A percentile compares a stretch with the other conserved stretches of the same genome.
Conservation (phyloP, 1,140 invertebrate species). For the Scaptomyza pallida region DNA sequence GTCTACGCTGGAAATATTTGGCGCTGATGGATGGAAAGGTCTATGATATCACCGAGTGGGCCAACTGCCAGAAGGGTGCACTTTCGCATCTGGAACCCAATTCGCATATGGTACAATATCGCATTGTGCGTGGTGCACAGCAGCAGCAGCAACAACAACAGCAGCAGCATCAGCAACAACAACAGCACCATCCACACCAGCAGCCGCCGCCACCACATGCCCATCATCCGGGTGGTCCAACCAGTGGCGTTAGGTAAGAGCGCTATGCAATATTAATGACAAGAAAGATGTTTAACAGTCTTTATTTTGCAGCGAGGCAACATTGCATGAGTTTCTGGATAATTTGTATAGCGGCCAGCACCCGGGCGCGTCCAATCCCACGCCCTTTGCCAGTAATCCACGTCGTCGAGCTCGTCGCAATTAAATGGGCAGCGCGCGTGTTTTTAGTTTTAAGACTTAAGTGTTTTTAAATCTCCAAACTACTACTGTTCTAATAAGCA, state of each 20-base stretch:
- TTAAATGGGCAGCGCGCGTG: slow-evolving; percentile 36
- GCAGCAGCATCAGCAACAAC: slow-evolving; percentile 64
- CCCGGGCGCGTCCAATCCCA: slow-evolving; percentile 66
- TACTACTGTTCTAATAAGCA: slow-evolving; percentile 48
- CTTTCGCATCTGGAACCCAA: slow-evolving; percentile 92
- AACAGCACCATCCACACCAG: slow-evolving; percentile 59
- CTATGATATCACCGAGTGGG: slow-evolving; percentile 98
- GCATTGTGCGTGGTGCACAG: slow-evolving; percentile 92
- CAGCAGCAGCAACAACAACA: slow-evolving; percentile 85
- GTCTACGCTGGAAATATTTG: slow-evolving; percentile 96
- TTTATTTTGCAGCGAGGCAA: slow-evolving; percentile 65
- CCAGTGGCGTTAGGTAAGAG: slow-evolving; percentile 60
- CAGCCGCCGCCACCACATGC: slow-evolving; percentile 56
- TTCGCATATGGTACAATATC: slow-evolving; percentile 95
- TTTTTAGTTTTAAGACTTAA: slow-evolving; percentile 53
- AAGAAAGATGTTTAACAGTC: not conserved
- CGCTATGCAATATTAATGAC: no score
- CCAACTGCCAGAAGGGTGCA: slow-evolving; percentile 94
- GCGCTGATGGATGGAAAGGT: slow-evolving; percentile 98
- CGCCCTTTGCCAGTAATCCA: slow-evolving; percentile 57
- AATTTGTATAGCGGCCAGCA: slow-evolving; percentile 83
- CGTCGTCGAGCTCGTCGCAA: slow-evolving; percentile 76
- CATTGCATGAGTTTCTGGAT: slow-evolving; percentile 81
- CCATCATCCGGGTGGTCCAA: slow-evolving; percentile 59
- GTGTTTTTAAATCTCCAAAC: slow-evolving; percentile 77